Percentiles rank a stretch among this genome's conserved stretches.
Evolutionary conservation across 1,140 invertebrate genomes (phyloP).

Genomic region (Apis mellifera): DNA sequence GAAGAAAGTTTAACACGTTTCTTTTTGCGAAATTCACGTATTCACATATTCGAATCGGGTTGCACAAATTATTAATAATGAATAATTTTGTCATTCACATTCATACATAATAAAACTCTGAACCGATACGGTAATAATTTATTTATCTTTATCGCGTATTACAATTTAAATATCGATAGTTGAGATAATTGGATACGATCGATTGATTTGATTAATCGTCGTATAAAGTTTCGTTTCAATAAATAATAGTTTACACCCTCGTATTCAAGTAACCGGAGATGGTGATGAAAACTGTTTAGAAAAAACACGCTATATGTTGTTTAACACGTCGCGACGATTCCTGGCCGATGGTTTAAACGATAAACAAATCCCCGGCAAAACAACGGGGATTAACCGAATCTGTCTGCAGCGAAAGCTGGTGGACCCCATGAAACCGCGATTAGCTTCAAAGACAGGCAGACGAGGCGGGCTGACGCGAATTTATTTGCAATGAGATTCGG

Average conservation of each 20-base stretch:
- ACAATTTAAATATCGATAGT: too few relatives aligned
- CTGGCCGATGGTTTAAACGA: too few relatives aligned
- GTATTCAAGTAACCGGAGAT: neutral
- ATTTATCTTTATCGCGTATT: too few relatives aligned
- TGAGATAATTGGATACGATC: too few relatives aligned
- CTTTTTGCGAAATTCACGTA: too few relatives aligned
- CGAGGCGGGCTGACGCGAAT: constrained; percentile 14
- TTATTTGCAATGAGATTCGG: constrained; percentile 52
- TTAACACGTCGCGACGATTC: neutral
- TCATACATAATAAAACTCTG: too few relatives aligned
- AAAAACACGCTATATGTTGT: neutral
- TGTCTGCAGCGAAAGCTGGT: neutral
- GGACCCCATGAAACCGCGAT: neutral
- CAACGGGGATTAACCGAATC: neutral
- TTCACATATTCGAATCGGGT: too few relatives aligned
- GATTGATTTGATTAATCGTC: too few relatives aligned
- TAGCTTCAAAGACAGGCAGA: constrained; percentile 29
- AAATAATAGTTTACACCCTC: neutral
- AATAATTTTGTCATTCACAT: too few relatives aligned
- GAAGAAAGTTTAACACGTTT: neutral
- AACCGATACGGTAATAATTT: too few relatives aligned
- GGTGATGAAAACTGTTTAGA: neutral
- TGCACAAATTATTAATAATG: too few relatives aligned
- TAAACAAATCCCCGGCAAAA: neutral
- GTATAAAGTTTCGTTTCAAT: neutral